Conservation (phyloP, 2,113 vertebrate genomes). For the Thalassarche chlororhynchos region DNA sequence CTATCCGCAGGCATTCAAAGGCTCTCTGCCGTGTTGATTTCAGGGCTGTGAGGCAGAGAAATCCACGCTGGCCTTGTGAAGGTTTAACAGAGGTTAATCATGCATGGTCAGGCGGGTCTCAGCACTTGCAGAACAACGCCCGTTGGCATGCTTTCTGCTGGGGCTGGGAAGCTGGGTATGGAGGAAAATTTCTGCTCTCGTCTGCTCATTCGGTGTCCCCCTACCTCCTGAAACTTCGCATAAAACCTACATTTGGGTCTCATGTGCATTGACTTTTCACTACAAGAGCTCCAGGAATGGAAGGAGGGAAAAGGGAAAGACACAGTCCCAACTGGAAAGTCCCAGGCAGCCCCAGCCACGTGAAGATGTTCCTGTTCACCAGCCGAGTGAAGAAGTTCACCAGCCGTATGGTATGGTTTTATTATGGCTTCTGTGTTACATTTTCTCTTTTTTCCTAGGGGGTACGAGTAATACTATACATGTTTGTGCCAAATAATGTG, state of each 20-base stretch:
- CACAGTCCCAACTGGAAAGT: background rate
- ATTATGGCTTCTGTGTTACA: background rate
- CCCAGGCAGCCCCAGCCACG: background rate
- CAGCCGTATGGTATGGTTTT: background rate
- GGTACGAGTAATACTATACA: background rate
- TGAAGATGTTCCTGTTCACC: background rate
- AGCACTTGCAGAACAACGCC: accelerated
- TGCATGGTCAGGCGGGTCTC: accelerated
- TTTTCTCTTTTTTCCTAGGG: background rate
- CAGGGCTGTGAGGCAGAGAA: background rate
- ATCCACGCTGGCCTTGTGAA: background rate
- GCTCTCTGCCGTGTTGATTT: background rate
- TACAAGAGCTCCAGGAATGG: background rate
- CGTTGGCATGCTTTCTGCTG: accelerated
- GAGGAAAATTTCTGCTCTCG: background rate
- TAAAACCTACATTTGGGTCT: background rate
- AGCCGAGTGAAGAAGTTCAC: background rate
- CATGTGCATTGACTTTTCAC: background rate
- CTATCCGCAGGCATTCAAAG: background rate
- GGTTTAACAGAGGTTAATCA: background rate
- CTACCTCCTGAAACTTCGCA: background rate
- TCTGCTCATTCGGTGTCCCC: background rate
- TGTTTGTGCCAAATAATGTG: background rate
- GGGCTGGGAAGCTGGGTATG: background rate
- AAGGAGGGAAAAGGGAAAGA: background rate